Evolutionary conservation across 2,888 invertebrate species (phyloP).

Genomic region (Yponomeuta sedellus): DNA sequence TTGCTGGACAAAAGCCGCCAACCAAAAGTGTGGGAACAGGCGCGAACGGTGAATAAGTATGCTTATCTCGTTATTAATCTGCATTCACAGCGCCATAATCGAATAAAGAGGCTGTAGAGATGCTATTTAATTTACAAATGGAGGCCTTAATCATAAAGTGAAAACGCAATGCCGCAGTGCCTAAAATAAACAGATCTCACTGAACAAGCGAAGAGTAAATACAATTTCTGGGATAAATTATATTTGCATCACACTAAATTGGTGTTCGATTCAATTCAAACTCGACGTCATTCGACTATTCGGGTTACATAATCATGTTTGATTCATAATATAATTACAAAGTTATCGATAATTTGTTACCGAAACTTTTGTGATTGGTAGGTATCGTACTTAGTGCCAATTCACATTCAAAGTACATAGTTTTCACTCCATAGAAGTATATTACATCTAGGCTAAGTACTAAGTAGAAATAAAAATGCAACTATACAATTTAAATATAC

Average conservation of each 20-base stretch:
- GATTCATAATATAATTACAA: too few relatives aligned
- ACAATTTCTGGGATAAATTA: conserved; percentile 50
- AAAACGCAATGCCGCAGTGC: conserved; percentile 17
- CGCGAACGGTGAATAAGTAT: conserved; percentile 10
- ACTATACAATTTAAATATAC: too few relatives aligned
- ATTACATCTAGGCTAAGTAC: too few relatives aligned
- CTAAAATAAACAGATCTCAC: conserved; percentile 34
- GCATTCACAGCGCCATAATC: background rate
- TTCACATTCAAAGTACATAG: too few relatives aligned
- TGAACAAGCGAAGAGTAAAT: conserved; percentile 43
- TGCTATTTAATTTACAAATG: conserved; percentile 2
- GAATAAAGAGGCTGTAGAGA: background rate
- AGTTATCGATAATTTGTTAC: too few relatives aligned
- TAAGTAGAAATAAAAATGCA: too few relatives aligned
- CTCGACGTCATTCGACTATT: background rate
- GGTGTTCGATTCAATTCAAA: background rate
- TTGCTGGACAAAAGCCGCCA: conserved; percentile 25
- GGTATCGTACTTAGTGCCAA: too few relatives aligned
- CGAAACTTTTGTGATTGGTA: too few relatives aligned
- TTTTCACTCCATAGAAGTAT: too few relatives aligned
- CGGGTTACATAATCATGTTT: too few relatives aligned
- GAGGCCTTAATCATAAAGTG: background rate
- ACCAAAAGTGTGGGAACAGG: conserved; percentile 47
- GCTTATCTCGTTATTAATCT: conserved; percentile 3
- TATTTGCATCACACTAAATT: conserved; percentile 40